Conservation (phyloP, 2,888 invertebrate genomes). For the Osedax fenrisi region DNA sequence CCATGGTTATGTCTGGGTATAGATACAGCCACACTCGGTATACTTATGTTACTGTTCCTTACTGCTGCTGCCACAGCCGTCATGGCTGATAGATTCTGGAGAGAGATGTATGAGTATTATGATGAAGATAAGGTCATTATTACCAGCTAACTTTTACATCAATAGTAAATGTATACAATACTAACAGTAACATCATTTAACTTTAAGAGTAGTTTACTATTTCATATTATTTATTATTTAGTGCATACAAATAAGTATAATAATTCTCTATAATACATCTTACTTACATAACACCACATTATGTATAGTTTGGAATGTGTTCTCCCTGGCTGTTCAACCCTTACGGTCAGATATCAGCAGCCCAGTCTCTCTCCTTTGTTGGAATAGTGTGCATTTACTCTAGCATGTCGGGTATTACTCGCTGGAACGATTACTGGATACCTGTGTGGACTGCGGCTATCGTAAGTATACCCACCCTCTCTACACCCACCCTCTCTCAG, state of each 20-base stretch:
- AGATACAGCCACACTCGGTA: constrained; percentile 20
- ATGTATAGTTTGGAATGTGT: constrained; percentile 24
- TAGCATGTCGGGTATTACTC: not conserved
- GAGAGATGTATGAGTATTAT: constrained; percentile 3
- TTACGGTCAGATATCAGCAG: constrained; percentile 32
- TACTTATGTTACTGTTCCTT: constrained; percentile 23
- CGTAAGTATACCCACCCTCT: constrained; percentile 25
- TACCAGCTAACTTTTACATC: too few species aligned
- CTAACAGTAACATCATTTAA: too few species aligned
- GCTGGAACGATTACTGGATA: constrained; percentile 26
- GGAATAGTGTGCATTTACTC: constrained; percentile 30
- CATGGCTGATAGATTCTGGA: constrained; percentile 29
- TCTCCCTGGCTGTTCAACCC: constrained; percentile 33
- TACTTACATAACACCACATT: too few species aligned
- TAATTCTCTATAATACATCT: too few species aligned
- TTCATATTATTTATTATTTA: too few species aligned
- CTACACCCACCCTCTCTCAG: too few species aligned
- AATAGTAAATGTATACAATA: too few species aligned
- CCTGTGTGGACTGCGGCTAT: constrained; percentile 33
- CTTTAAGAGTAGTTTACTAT: too few species aligned
- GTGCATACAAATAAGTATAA: too few species aligned
- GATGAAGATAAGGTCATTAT: constrained; percentile 2
- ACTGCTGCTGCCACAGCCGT: constrained; percentile 15
- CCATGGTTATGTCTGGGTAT: constrained; percentile 24
- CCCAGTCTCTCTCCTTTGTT: constrained; percentile 28